Evolutionary conservation across 2,113 vertebrate species (phyloP), one percentile per base, ranked within the genome.

Genomic region (Romanogobio albipinnatus): DNA sequence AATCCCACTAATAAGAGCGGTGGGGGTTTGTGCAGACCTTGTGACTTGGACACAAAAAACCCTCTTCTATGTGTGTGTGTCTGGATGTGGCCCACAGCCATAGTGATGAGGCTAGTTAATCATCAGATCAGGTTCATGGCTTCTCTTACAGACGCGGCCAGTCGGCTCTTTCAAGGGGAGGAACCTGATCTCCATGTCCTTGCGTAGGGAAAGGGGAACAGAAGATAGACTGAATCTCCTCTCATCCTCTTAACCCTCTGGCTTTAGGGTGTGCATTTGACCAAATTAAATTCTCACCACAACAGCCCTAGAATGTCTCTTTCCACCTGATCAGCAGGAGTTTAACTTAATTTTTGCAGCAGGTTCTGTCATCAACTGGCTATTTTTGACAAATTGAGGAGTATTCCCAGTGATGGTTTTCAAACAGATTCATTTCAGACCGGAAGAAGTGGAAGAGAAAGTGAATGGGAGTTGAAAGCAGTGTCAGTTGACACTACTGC

Each of bases 401-500:
- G 33, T 43, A 22, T 14, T 26, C 33, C 56, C 17, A 26, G 78
- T 26, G 56, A 74, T 82, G 45, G 59, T 56, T 87, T 76, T 82
- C 26, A 83, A 39, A 79, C 81, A 8, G 53, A 53, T 78, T 78
- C 0, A 53, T 56, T 83, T 89, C 81, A 86, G 79, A 77, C 29
- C 86, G 85, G 81, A 76, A 80, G 61, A 87, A 88, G 90, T 89
- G 88, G 93, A 90, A 93, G 89, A 86, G 93, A 81, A 83, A 49
- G 68, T 87, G 85, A 87, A 88, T 83, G 82, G 76, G 82, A 71
- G 56, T 82, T 82, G 85, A 76, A 39, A 68, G 82, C 39, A 86
- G 89, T 87, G 92, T 90, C 93, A 93, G 93, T 94, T 93, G 91
- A 94, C 92, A 94, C 92, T 94, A 94, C 93, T 92, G 92, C 93